phyloP scores from a whole-genome alignment of 1,140 invertebrate species.

The roundworm (Caenorhabditis elegans) region DNA sequence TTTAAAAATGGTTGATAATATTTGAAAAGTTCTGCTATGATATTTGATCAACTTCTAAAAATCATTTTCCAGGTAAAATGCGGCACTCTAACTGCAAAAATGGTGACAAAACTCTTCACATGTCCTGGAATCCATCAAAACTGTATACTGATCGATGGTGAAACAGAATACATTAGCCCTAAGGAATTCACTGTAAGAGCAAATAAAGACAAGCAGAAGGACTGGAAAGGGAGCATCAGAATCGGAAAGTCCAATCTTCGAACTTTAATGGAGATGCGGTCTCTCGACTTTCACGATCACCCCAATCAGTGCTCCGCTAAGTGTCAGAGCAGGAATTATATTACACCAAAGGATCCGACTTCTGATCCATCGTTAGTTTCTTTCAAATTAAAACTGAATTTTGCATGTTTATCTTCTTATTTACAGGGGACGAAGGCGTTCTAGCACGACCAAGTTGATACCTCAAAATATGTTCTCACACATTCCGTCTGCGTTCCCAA shows the following conservation, averaged over 20 bases:
- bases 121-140: slow-evolving; percentile 69
- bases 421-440: not conserved
- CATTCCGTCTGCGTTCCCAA: not conserved
- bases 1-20: no score
- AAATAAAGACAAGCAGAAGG: slow-evolving; percentile 69
- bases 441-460: not conserved
- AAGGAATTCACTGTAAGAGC: slow-evolving; percentile 68
- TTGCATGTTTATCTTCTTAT: not conserved
- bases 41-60: no score
- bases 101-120: slow-evolving; percentile 67
- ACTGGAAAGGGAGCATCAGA: slow-evolving; percentile 69
- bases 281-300: slow-evolving; percentile 67
- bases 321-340: slow-evolving; percentile 56
- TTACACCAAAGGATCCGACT: slow-evolving; percentile 43
- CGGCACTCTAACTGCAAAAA: slow-evolving; percentile 65
- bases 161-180: slow-evolving; percentile 61
- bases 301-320: slow-evolving; percentile 64
- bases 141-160: slow-evolving; percentile 67
- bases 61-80: slow-evolving; percentile 66
- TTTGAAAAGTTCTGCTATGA: no score
- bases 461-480: slow-evolving; percentile 15
- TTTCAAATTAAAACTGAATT: no score
- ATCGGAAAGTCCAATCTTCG: slow-evolving; percentile 67
- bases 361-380: not conserved
- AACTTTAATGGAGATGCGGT: slow-evolving; percentile 67